Base-by-base conservation (phyloP, 2,888 invertebrate species). In the Ernsta delagoae region DNA sequence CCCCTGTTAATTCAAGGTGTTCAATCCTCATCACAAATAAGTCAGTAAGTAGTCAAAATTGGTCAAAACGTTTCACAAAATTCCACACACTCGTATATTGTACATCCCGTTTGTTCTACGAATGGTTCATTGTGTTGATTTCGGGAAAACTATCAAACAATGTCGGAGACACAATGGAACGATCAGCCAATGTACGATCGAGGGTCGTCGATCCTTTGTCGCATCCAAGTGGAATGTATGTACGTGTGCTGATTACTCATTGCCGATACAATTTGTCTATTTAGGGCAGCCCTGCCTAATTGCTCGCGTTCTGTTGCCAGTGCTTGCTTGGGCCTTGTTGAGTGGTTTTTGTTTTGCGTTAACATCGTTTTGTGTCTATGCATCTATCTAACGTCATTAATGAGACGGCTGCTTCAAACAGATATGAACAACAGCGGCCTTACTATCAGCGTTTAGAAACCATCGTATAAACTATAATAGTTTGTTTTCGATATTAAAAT, bases 141-240 rank as follows among this genome's bases (percentile, higher is more conserved):
- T 50, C 48, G 48, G 12, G 12, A 50, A 50, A 50, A 50, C 48
- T 50, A 50, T 50, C 48, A 16, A 7, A 50, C 48, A 50, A 5
- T n/a, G 45, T 45, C 45, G n/a, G n/a, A 45, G 4, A 3, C 4
- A 45, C 45, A 45, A 16, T 50, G 48, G 48, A 50, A 50, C 12
- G 16, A 16, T 50, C 7, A 50, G 48, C 7, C 50, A n/a, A 50
- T 50, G 50, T 50, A 16, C 50, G 50, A 50, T 16, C 50, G 7
- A 50, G 50, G 50, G 50, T 50, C 50, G 7, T 7, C 50, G 50
- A 50, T 12, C 48, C 12, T 48, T 48, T 16, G 48, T 48, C 6
- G n/a, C 16, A 12, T 48, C 48, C 16, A 12, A 48, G 48, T 48
- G 48, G 48, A 48, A 16, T 16, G 16, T 16, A 48, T 48, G 16